These are phyloP conservation scores for Heteractis magnifica DNA, from an alignment of 92 coral and sea anemone genomes.

Conservation along the genomic window DNA sequence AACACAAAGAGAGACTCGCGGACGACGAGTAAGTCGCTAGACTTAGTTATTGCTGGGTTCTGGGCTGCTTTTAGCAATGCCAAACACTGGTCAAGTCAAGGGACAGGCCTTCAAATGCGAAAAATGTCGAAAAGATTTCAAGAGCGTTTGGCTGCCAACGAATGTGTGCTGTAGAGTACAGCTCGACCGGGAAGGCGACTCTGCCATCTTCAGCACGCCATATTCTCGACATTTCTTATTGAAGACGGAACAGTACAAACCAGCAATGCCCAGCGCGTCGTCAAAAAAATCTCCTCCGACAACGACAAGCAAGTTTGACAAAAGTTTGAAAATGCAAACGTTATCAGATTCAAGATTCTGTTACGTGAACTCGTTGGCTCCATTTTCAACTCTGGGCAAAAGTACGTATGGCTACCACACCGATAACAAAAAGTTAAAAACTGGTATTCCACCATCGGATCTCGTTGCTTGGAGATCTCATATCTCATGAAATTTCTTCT, in stretches of 20 bases:
- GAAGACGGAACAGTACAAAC: conserved; percentile 32
- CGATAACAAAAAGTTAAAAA: conserved; percentile 83
- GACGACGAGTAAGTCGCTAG: background rate
- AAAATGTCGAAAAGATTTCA: conserved; percentile 79
- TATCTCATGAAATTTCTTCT: conserved; percentile 33
- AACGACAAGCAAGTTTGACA: background rate
- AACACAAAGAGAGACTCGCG: background rate
- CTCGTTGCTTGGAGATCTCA: conserved; percentile 91
- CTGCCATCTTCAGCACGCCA: conserved; percentile 42
- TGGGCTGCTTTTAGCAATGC: conserved; percentile 54
- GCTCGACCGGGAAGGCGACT: conserved; percentile 14
- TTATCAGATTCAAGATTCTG: conserved; percentile 59
- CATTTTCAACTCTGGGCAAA: conserved; percentile 90
- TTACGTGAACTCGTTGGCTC: conserved; percentile 85
- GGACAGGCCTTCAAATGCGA: conserved; percentile 84
- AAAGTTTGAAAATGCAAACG: conserved; percentile 41
- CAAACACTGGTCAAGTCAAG: conserved; percentile 77
- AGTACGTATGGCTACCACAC: conserved; percentile 91
- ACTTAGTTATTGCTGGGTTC: background rate
- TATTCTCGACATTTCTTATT: conserved; percentile 64
- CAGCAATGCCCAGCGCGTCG: conserved; percentile 24
- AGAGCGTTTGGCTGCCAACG: conserved; percentile 88
- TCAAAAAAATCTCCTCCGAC: conserved; percentile 9
- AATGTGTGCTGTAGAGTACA: conserved; percentile 77
- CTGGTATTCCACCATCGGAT: conserved; percentile 97